Evolutionary conservation across 30 jellyfish, hydroid and myxozoan genomes (phyloP).

Genomic region (Mastigias papua): DNA sequence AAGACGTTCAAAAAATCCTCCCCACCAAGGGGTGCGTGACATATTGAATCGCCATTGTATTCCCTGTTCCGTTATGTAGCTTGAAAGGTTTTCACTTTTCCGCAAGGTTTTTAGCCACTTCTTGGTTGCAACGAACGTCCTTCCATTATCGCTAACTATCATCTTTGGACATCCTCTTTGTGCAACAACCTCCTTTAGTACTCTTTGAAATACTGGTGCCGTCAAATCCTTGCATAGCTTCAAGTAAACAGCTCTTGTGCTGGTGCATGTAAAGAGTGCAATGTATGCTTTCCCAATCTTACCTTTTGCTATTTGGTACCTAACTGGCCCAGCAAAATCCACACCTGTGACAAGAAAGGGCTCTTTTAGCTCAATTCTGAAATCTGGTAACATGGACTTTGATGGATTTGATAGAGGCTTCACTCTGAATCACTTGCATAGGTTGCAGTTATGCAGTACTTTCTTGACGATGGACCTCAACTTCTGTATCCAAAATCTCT

Average conservation of each 20-base stretch:
- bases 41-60: slow-evolving; percentile 52
- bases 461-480: slow-evolving; percentile 31
- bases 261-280: slow-evolving; percentile 31
- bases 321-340: slow-evolving; percentile 62
- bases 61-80: slow-evolving; percentile 19
- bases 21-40: slow-evolving; percentile 75
- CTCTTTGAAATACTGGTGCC: slow-evolving; percentile 45
- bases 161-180: slow-evolving; percentile 49
- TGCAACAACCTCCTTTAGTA: slow-evolving; percentile 39
- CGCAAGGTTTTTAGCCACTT: slow-evolving; percentile 41
- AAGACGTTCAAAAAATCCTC: slow-evolving; percentile 61
- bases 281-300: slow-evolving; percentile 27
- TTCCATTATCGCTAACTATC: slow-evolving; percentile 55
- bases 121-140: slow-evolving; percentile 42
- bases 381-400: not conserved
- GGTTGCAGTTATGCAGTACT: slow-evolving; percentile 19
- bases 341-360: slow-evolving; percentile 43
- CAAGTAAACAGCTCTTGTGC: slow-evolving; percentile 46
- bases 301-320: slow-evolving; percentile 5
- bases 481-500: slow-evolving; percentile 59
- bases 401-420: slow-evolving; percentile 36
- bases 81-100: slow-evolving; percentile 32
- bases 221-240: slow-evolving; percentile 49
- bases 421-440: slow-evolving; percentile 42
- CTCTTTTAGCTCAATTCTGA: slow-evolving; percentile 24